A percentile compares a stretch with the other conserved stretches of the same genome.
phyloP scores from a whole-genome alignment of 1,140 invertebrate genomes.

The Luehdorfia chinensis region DNA sequence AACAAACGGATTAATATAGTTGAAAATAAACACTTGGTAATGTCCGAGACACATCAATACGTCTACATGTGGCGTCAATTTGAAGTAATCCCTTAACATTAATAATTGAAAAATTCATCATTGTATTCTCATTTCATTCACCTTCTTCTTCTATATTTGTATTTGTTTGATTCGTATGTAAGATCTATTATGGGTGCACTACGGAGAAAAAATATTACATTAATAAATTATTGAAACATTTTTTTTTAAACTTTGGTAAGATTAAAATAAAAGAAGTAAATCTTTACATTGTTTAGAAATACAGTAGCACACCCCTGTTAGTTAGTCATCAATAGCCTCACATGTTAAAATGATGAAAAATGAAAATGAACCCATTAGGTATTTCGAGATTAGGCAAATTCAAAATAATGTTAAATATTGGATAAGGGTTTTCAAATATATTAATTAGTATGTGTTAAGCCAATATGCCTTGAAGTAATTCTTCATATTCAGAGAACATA shows the following conservation, averaged over 20 bases:
- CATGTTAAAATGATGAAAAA: conserved; percentile 13
- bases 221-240: conserved; percentile 21
- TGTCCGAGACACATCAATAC: conserved; percentile 51
- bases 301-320: conserved; percentile 51
- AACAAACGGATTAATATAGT: conserved; percentile 53
- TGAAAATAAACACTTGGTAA: conserved; percentile 55
- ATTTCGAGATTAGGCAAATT: too few relatives aligned
- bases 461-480: too few relatives aligned
- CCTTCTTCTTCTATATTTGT: conserved; percentile 69
- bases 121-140: conserved; percentile 29
- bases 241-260: background rate
- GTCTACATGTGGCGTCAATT: conserved; percentile 39
- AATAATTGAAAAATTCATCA: conserved; percentile 20
- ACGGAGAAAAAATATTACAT: conserved; percentile 54
- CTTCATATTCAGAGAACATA: too few relatives aligned
- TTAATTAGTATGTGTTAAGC: too few relatives aligned
- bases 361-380: too few relatives aligned
- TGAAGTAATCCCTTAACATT: conserved; percentile 26
- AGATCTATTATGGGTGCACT: conserved; percentile 71
- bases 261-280: background rate
- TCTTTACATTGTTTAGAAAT: conserved; percentile 3
- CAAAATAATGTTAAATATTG: too few relatives aligned
- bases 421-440: too few relatives aligned
- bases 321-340: conserved; percentile 6
- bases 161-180: conserved; percentile 63